These are phyloP conservation scores for Gerris lacustris DNA, from an alignment of 2,888 invertebrate species.

Conservation along the genomic window DNA sequence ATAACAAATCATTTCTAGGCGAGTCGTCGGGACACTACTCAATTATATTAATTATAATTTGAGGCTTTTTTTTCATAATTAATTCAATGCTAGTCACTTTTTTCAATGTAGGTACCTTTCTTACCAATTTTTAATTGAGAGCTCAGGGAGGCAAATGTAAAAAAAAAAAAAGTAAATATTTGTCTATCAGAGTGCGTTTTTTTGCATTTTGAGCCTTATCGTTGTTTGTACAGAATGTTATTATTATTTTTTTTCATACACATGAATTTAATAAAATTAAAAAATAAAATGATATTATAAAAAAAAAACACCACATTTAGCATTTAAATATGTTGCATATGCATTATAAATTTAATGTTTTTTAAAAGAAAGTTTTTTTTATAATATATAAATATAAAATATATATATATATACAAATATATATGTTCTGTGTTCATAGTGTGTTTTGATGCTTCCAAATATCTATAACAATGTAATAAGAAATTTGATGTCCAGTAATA, in stretches of 20 bases:
- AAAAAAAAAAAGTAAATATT: background rate
- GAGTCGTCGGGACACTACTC: too few species aligned
- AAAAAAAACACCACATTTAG: background rate
- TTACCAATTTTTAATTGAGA: background rate
- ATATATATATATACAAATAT: too few species aligned
- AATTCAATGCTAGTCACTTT: background rate
- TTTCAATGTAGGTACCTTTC: background rate
- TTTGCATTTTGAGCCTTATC: background rate
- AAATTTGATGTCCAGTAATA: too few species aligned
- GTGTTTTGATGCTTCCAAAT: too few species aligned
- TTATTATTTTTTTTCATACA: background rate
- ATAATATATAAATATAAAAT: too few species aligned
- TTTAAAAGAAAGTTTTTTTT: too few species aligned
- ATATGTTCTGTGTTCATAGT: too few species aligned
- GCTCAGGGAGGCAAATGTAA: background rate
- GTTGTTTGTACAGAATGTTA: background rate
- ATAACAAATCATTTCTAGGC: too few species aligned
- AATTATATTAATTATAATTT: too few species aligned
- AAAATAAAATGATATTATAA: background rate
- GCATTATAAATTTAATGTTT: background rate
- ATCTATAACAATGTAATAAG: too few species aligned
- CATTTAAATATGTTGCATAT: background rate
- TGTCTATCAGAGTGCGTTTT: background rate
- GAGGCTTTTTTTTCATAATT: background rate
- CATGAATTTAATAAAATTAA: too few species aligned